Evolutionary conservation across 2,113 vertebrate genomes (phyloP), one percentile per base, ranked within the genome.

Genomic region (Sturnus vulgaris): DNA sequence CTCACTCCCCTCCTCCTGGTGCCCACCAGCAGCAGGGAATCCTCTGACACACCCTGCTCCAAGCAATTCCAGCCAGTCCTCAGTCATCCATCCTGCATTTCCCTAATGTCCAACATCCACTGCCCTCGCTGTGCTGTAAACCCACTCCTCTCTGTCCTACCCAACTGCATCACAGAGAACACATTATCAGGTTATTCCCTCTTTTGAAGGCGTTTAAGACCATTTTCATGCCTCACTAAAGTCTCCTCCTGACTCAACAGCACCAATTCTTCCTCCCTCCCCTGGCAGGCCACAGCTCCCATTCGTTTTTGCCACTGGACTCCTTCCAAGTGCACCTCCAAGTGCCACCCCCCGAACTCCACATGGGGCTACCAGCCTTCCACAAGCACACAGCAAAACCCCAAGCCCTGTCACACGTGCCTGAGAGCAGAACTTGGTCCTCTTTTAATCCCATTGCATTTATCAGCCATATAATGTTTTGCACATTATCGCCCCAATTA

Each of bases 401-500:
- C 76, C 79, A 23, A 77, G 28, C 59, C 30, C 79, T 40, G 52
- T 83, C 95, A 70, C 17, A 0, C 55, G 87, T 18, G 12, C 11
- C 71, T 40, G 68, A 31, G 44, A 83, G 66, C 87, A 96, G 78
- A 60, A 40, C 82, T 90, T 75, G 7, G 2, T 49, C 79, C 85
- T 49, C 76, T 60, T 60, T 64, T 69, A 94, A 90, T 93, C 85
- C 79, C 77, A 30, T 46, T 82, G 92, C 56, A 2, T 86, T 81
- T 71, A 70, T 78, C 94, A 93, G 94, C 85, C n/a, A 86, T 90
- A 28, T 66, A 90, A 86, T 6, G 2, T 68, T 96, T 71, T 92
- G 90, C 82, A 92, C 90, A 88, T 96, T 96, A 97, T 94, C 88
- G 8, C 86, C 92, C 88, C 92, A 92, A 90, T 97, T 95, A 94